Percentiles rank a stretch among this genome's conserved stretches.
phyloP scores from a whole-genome alignment of 2,113 vertebrate genomes.

The Butorides virescens region DNA sequence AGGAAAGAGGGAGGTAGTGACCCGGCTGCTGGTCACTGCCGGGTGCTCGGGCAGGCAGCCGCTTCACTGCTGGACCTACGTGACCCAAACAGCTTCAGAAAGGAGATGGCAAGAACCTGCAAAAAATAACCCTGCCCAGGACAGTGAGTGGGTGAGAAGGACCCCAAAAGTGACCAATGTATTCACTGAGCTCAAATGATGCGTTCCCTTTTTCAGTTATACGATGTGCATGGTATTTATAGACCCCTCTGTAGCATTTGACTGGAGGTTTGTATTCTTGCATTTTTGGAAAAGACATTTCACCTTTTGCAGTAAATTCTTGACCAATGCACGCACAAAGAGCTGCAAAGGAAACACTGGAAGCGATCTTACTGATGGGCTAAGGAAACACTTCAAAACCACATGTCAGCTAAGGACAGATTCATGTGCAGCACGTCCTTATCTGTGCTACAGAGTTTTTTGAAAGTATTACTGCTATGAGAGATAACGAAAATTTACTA shows the following conservation, averaged over 20 bases:
- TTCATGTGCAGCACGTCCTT: constrained; percentile 31
- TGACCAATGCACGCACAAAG: not conserved
- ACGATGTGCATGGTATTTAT: not conserved
- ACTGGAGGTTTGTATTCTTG: not conserved
- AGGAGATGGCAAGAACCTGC: not conserved
- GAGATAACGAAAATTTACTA: constrained; percentile 42
- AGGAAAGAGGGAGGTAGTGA: not conserved
- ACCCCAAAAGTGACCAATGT: not conserved
- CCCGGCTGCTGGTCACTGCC: accelerated
- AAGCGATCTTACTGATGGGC: not conserved
- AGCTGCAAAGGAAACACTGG: constrained; percentile 11
- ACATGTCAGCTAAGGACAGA: constrained; percentile 50
- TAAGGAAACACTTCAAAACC: constrained; percentile 34
- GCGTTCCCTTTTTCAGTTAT: not conserved
- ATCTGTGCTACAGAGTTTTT: not conserved
- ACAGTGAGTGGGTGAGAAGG: not conserved
- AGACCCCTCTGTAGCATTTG: not conserved
- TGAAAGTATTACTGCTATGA: not conserved
- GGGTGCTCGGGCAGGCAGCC: not conserved
- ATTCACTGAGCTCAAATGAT: not conserved
- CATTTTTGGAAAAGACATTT: constrained; percentile 9
- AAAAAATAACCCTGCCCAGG: not conserved
- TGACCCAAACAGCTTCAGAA: not conserved
- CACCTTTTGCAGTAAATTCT: constrained; percentile 13
- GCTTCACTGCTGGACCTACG: not conserved